Evolutionary conservation across 2,888 invertebrate species (phyloP), one percentile per base, ranked within the genome.

Genomic region (Aleiodes testaceus): DNA sequence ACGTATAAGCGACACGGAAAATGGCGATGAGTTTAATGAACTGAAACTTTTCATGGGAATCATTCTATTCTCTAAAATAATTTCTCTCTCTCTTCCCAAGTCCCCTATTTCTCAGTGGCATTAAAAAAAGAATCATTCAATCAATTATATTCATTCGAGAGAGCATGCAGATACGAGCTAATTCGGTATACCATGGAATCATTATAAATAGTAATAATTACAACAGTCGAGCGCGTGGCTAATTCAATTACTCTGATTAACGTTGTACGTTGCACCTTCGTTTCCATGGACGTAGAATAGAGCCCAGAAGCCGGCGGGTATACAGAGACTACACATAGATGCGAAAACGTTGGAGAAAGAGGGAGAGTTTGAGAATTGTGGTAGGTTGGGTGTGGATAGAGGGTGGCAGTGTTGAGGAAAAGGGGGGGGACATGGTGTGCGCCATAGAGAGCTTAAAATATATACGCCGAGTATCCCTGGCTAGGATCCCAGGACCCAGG

Each of bases 141-240:
- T 55, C 55, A 55, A 55, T 55, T 18, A 45, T 44, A 70, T 64
- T 66, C 59, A 49, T 53, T 53, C 47, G 63, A 50, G 63, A 59
- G 66, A 22, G 26, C 50, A 49, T 36, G 59, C 52, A 66, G 55
- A 65, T 70, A 52, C 42, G 63, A 73, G 70, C 70, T 72, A 72
- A 70, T 70, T 70, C 70, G 66, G 66, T 52, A 53, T 59, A 55
- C 55, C 74, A 74, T 73, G 78, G 80, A 84, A 85, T 87, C 85
- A 84, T 87, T 86, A 85, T 85, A 87, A 87, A 87, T 87, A 86
- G 86, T 87, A 84, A 85, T 86, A 87, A 87, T 87, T 87, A 85
- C 84, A 86, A 84, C 83, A 84, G 84, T 84, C 85, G 85, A 82
- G 78, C 76, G 83, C 82, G 82, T 82, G 82, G 83, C 83, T 86